phyloP scores from a whole-genome alignment of 2,113 vertebrate genomes.

The Hyperopisus bebe region DNA sequence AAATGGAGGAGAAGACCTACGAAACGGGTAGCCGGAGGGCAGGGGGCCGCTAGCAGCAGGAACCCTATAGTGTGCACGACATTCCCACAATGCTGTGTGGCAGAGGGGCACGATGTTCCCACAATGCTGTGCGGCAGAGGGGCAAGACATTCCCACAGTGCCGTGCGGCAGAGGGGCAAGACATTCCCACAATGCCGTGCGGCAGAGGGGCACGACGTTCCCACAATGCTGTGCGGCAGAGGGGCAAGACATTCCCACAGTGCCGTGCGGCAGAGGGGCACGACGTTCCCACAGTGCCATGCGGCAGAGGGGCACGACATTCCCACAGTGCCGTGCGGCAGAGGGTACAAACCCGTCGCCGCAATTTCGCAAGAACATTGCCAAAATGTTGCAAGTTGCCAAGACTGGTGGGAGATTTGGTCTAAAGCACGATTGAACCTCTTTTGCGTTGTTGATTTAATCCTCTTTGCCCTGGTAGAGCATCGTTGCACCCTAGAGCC shows the following conservation, averaged over 20 bases:
- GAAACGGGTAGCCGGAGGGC: not conserved
- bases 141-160: not conserved
- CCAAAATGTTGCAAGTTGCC: not conserved
- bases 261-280: too few relatives aligned
- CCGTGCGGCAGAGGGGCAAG: too few relatives aligned
- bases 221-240: not conserved
- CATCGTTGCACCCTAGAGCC: not conserved
- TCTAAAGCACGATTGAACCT: slow-evolving; percentile 47
- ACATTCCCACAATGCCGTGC: not conserved
- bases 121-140: too few relatives aligned
- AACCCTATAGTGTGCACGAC: not conserved
- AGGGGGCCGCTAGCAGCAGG: not conserved
- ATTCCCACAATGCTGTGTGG: not conserved
- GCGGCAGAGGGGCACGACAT: too few relatives aligned
- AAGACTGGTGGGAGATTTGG: slow-evolving; percentile 45
- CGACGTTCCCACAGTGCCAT: not conserved
- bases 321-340: not conserved
- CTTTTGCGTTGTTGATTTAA: not conserved
- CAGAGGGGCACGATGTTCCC: not conserved
- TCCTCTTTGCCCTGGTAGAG: not conserved
- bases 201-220: too few relatives aligned
- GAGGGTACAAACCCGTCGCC: not conserved
- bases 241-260: not conserved
- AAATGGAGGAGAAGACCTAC: not conserved
- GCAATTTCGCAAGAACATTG: not conserved